Evolutionary conservation across 2,888 invertebrate genomes (phyloP).

Genomic region (Epiblema foenella): DNA sequence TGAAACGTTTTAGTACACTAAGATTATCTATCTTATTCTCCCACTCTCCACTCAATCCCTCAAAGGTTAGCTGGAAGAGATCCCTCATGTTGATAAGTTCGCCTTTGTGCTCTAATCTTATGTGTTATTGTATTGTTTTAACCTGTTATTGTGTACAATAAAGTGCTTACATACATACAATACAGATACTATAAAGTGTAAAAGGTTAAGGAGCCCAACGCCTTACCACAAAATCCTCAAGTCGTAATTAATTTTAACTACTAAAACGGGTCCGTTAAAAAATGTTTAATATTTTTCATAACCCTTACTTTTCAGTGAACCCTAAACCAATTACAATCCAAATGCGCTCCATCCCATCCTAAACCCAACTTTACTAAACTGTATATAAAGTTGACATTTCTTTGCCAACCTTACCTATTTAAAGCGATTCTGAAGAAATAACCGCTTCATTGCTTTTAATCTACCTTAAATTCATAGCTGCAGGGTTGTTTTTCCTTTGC

Average conservation of each 20-base stretch:
- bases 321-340: slow-evolving; percentile 31
- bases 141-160: too few relatives aligned
- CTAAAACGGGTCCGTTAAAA: slow-evolving; percentile 13
- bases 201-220: neutral
- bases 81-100: too few relatives aligned
- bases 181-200: too few relatives aligned
- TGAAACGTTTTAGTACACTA: too few relatives aligned
- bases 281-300: slow-evolving; percentile 15
- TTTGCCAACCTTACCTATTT: neutral
- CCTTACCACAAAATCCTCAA: neutral
- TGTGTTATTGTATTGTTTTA: too few relatives aligned
- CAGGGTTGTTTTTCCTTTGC: slow-evolving; percentile 10
- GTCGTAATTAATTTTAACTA: slow-evolving; percentile 10
- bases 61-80: too few relatives aligned
- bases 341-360: neutral
- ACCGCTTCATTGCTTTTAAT: neutral
- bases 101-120: too few relatives aligned
- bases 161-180: too few relatives aligned
- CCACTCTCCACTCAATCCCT: too few relatives aligned
- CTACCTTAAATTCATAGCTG: neutral
- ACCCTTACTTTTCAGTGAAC: slow-evolving; percentile 28
- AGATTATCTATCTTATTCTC: too few relatives aligned
- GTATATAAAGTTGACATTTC: neutral
- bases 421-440: slow-evolving; percentile 9
- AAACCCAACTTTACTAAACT: neutral